phyloP scores from a whole-genome alignment of 2,888 invertebrate species.

The Polyploca ridens region DNA sequence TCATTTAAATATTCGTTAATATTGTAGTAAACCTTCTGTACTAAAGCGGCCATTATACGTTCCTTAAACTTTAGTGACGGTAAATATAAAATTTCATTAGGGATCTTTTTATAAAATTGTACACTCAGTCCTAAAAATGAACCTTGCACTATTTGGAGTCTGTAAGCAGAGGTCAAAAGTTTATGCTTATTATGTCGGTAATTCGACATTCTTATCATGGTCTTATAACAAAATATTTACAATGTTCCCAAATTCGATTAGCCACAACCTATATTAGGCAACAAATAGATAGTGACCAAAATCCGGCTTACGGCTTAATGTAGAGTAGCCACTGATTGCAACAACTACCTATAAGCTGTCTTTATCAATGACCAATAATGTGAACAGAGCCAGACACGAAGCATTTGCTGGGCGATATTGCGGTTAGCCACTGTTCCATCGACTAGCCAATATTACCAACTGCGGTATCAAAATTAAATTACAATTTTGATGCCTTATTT shows the following conservation, averaged over 20 bases:
- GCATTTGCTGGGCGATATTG: neutral
- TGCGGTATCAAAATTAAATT: neutral
- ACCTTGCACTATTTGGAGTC: too few relatives aligned
- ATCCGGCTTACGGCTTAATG: neutral
- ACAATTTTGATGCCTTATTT: neutral
- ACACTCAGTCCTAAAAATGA: too few relatives aligned
- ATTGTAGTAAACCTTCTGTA: too few relatives aligned
- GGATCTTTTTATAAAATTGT: too few relatives aligned
- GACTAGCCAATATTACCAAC: slow-evolving; percentile 4
- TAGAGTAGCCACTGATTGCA: neutral
- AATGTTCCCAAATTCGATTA: neutral
- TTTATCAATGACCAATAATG: slow-evolving; percentile 2
- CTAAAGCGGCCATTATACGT: too few relatives aligned
- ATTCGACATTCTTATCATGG: too few relatives aligned
- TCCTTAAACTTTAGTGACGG: too few relatives aligned
- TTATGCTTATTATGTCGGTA: too few relatives aligned
- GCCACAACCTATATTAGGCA: neutral
- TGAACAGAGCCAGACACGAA: neutral
- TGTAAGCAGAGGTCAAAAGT: too few relatives aligned
- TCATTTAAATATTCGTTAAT: too few relatives aligned
- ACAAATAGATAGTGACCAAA: neutral
- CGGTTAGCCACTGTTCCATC: neutral
- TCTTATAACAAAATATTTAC: too few relatives aligned
- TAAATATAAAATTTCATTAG: too few relatives aligned
- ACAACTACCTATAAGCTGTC: neutral